Evolutionary conservation across 2,113 vertebrate genomes (phyloP).

Genomic region (Zootoca vivipara): DNA sequence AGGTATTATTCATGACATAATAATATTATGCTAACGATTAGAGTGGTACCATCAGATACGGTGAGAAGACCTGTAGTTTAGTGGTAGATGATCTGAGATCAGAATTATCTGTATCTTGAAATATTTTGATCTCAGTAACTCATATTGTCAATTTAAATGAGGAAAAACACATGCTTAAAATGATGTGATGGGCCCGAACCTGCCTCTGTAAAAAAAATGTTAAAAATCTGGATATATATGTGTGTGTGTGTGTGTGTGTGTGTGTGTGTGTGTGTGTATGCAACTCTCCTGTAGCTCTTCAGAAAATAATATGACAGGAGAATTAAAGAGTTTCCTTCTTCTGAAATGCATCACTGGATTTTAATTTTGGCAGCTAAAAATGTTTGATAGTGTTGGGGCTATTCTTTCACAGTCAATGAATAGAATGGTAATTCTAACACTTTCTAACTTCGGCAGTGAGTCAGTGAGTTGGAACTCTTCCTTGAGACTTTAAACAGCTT

Average conservation of each 20-base stretch:
- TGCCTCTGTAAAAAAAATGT: constrained; percentile 9
- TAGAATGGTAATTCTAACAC: constrained; percentile 9
- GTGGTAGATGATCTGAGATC: neutral
- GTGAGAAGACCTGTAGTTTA: no score
- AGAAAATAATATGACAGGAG: constrained; percentile 9
- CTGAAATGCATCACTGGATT: constrained; percentile 17
- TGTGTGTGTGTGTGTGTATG: no score
- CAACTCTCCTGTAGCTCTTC: constrained; percentile 4
- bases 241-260: no score
- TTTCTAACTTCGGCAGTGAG: constrained; percentile 30
- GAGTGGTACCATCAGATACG: neutral
- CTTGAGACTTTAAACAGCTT: neutral
- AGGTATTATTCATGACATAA: neutral
- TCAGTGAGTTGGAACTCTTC: constrained; percentile 26
- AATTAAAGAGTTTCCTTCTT: constrained; percentile 31
- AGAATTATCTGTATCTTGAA: neutral
- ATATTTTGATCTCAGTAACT: neutral
- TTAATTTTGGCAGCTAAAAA: constrained; percentile 31
- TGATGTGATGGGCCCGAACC: constrained; percentile 33
- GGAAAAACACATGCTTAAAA: constrained; percentile 39
- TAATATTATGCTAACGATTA: neutral
- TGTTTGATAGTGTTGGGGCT: constrained; percentile 34
- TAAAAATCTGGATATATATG: neutral
- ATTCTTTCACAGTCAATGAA: constrained; percentile 40
- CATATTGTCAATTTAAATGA: constrained; percentile 45